These are phyloP conservation scores for Argynnis bischoffii DNA, from an alignment of 2,888 invertebrate genomes.

Conservation along the genomic window DNA sequence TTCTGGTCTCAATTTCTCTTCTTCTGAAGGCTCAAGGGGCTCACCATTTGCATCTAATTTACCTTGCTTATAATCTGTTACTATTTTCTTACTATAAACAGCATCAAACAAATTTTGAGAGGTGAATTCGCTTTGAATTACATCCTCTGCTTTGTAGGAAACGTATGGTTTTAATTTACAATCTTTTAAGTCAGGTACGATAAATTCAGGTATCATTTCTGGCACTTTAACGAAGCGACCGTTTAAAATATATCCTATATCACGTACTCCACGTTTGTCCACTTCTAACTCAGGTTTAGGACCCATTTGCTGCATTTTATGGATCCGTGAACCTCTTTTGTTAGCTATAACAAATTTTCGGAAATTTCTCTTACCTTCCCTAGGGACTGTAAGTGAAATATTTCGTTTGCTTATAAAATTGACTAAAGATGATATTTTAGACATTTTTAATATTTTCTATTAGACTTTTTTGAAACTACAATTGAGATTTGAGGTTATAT, in stretches of 20 bases:
- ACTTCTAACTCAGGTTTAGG: constrained; percentile 85
- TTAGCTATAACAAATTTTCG: constrained; percentile 89
- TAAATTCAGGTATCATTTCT: constrained; percentile 95
- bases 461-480: constrained; percentile 1
- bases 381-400: constrained; percentile 63
- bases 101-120: constrained; percentile 91
- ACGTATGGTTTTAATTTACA: constrained; percentile 97
- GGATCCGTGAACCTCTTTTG: constrained; percentile 87
- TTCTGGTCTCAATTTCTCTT: constrained; percentile 87
- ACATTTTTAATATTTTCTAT: constrained; percentile 55
- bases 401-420: constrained; percentile 63
- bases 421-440: constrained; percentile 59
- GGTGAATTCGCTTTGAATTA: constrained; percentile 91
- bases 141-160: constrained; percentile 90
- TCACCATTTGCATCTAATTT: constrained; percentile 87
- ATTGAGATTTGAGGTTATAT: constrained; percentile 24
- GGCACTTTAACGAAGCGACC: constrained; percentile 85
- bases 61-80: constrained; percentile 86
- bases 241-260: constrained; percentile 81
- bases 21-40: constrained; percentile 86
- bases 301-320: constrained; percentile 83
- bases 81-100: constrained; percentile 90
- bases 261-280: constrained; percentile 87
- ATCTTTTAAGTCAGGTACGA: constrained; percentile 93
- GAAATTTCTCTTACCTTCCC: constrained; percentile 90